Conservation (phyloP, 2,113 vertebrate species). For the Lophura nycthemera region DNA sequence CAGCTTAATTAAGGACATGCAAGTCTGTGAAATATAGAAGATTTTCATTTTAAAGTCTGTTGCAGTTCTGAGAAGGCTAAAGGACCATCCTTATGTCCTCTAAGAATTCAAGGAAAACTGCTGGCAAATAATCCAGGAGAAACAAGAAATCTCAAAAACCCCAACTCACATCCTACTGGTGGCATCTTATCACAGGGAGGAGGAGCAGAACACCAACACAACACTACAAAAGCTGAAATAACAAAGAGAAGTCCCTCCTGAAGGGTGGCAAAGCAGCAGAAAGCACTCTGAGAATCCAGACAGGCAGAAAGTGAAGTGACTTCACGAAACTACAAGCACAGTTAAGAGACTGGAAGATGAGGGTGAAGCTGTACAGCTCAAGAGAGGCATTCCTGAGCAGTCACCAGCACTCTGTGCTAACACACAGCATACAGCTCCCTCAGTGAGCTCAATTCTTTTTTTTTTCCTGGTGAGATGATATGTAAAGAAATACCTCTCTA, state of each 20-base stretch:
- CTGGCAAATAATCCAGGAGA: neutral
- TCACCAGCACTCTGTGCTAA: neutral
- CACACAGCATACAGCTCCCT: neutral
- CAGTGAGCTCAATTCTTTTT: neutral
- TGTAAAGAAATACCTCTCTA: neutral
- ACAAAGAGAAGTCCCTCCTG: neutral
- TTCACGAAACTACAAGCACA: neutral
- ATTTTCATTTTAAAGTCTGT: neutral
- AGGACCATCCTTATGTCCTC: neutral
- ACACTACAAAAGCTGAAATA: neutral
- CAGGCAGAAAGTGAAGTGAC: neutral
- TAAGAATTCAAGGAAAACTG: neutral
- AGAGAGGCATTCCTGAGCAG: neutral
- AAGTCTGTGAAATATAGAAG: neutral
- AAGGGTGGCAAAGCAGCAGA: neutral
- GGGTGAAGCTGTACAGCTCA: neutral
- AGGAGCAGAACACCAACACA: neutral
- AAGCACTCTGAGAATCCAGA: neutral
- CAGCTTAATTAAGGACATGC: neutral
- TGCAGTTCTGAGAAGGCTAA: neutral
- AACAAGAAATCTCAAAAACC: neutral
- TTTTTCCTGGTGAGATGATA: slow-evolving; percentile 72
- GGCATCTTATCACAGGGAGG: neutral
- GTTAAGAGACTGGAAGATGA: neutral
- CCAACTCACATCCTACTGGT: neutral